A percentile compares a stretch with the other conserved stretches of the same genome.
These are phyloP conservation scores for Aromia moschata DNA, from an alignment of 2,888 invertebrate species.

Conservation along the genomic window DNA sequence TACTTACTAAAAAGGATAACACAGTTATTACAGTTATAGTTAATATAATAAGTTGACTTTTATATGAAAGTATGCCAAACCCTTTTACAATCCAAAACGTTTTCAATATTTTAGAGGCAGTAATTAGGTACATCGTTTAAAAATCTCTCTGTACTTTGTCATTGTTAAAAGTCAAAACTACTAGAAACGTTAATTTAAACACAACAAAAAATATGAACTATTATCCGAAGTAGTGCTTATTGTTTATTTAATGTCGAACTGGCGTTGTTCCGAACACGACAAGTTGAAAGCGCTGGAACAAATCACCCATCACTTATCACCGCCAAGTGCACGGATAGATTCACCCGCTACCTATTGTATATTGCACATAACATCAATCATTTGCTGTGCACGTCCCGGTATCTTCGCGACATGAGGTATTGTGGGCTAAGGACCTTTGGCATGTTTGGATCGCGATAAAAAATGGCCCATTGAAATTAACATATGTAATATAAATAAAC, in stretches of 20 bases:
- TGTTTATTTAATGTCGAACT: slow-evolving; percentile 40
- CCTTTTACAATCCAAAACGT: too few relatives aligned
- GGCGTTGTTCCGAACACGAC: slow-evolving; percentile 32
- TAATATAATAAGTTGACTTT: too few relatives aligned
- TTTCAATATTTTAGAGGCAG: neutral
- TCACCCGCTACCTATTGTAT: slow-evolving; percentile 54
- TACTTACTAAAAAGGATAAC: too few relatives aligned
- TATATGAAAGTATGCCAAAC: too few relatives aligned
- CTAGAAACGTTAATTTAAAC: slow-evolving; percentile 10
- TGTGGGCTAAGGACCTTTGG: slow-evolving; percentile 3
- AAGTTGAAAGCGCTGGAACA: slow-evolving; percentile 46
- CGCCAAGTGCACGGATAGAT: slow-evolving; percentile 48
- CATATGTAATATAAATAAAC: too few relatives aligned
- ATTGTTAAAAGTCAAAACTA: neutral
- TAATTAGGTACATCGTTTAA: neutral
- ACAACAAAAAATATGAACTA: slow-evolving; percentile 18
- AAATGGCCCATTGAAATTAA: slow-evolving; percentile 10
- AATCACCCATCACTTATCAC: slow-evolving; percentile 49
- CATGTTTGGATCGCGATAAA: slow-evolving; percentile 5
- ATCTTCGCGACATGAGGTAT: slow-evolving; percentile 20
- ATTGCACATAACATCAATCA: slow-evolving; percentile 53
- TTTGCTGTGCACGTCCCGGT: slow-evolving; percentile 35
- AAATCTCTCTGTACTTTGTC: neutral
- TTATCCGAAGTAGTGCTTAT: slow-evolving; percentile 26
- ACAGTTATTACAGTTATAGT: too few relatives aligned